Evolutionary conservation across 1,140 invertebrate species (phyloP).

Genomic region (Zaprionus nigranus): DNA sequence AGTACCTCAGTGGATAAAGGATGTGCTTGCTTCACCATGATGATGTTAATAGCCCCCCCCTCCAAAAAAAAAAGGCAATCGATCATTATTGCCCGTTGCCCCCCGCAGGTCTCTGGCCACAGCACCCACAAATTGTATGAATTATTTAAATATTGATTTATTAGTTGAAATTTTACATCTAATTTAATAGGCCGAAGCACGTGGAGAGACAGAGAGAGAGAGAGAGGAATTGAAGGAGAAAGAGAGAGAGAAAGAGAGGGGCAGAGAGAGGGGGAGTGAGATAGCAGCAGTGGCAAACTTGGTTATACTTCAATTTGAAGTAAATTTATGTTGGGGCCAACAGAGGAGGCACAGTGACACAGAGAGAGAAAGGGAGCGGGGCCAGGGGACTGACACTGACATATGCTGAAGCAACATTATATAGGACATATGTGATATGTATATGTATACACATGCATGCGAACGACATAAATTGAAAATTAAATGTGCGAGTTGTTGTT

Average conservation of each 20-base stretch:
- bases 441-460: neutral
- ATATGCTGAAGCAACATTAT: conserved; percentile 4
- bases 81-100: conserved; percentile 34
- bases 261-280: no score
- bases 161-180: conserved; percentile 71
- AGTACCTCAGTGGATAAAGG: conserved; percentile 1
- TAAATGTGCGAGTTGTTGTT: conserved; percentile 48
- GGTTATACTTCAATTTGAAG: conserved; percentile 30
- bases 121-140: conserved; percentile 61
- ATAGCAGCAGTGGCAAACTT: neutral
- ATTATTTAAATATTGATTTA: conserved; percentile 82
- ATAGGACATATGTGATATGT: neutral
- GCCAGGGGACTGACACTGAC: neutral
- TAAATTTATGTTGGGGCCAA: conserved; percentile 53
- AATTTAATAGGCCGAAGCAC: conserved; percentile 56
- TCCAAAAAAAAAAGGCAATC: conserved; percentile 25
- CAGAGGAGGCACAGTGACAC: neutral
- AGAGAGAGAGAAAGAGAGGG: no score
- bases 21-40: conserved; percentile 10
- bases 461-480: conserved; percentile 66
- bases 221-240: no score
- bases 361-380: neutral
- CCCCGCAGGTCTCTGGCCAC: neutral
- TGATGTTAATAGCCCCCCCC: conserved; percentile 33
- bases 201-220: neutral